Conservation (phyloP, 2,888 invertebrate genomes). For the Hydroisotoma schaefferi region DNA sequence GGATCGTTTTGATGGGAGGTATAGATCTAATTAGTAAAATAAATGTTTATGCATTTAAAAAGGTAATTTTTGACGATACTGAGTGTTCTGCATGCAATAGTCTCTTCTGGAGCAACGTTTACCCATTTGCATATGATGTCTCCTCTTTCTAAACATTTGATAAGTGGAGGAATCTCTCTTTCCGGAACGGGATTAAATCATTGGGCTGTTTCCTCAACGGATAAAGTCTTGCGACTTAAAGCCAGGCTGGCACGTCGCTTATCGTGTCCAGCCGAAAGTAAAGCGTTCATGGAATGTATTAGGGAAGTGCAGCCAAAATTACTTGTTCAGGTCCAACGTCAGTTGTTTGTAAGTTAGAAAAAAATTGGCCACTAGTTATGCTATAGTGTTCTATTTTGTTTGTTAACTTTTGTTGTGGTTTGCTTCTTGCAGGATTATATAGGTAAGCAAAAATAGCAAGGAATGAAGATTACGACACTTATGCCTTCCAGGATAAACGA, state of each 20-base stretch:
- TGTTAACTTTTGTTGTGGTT: no score
- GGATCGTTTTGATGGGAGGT: constrained; percentile 14
- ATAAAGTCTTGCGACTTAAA: constrained; percentile 18
- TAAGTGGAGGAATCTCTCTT: constrained; percentile 22
- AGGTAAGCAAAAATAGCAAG: no score
- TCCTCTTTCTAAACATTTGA: constrained; percentile 17
- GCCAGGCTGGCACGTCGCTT: constrained; percentile 18
- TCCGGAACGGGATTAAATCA: constrained; percentile 28
- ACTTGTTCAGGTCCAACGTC: constrained; percentile 20
- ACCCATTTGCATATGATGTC: constrained; percentile 29
- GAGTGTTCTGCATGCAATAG: no score
- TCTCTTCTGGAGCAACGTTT: constrained; percentile 16
- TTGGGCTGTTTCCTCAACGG: constrained; percentile 20
- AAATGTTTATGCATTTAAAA: background rate
- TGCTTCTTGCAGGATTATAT: no score
- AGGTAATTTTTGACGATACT: no score
- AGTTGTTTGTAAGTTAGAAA: constrained; percentile 20
- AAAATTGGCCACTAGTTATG: no score
- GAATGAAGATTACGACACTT: no score
- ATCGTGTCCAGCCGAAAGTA: constrained; percentile 21
- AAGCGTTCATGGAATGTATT: constrained; percentile 23
- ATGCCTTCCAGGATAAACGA: no score
- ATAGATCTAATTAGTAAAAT: background rate
- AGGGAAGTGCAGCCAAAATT: constrained; percentile 19
- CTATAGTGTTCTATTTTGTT: no score